phyloP scores from a whole-genome alignment of 2,888 invertebrate species.

The Parnassius mnemosyne region DNA sequence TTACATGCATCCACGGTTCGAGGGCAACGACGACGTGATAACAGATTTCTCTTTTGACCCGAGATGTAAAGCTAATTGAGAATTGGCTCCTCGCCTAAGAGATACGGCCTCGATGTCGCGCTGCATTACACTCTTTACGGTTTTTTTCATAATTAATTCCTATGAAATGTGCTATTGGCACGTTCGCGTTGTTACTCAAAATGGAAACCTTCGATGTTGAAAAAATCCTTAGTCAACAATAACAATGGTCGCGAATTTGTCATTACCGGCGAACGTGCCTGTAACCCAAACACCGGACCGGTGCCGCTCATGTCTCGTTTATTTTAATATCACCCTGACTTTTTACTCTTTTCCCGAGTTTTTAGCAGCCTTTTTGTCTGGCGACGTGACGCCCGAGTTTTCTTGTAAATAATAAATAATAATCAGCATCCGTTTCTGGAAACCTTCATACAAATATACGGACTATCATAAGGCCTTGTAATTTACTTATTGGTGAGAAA shows the following conservation, averaged over 20 bases:
- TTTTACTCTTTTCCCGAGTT: slow-evolving; percentile 60
- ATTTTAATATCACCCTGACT: slow-evolving; percentile 69
- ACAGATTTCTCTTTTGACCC: slow-evolving; percentile 74
- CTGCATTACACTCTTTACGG: slow-evolving; percentile 30
- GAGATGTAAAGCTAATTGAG: slow-evolving; percentile 61
- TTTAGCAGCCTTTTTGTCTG: slow-evolving; percentile 47
- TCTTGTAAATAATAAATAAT: slow-evolving; percentile 44
- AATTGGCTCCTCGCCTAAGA: slow-evolving; percentile 55
- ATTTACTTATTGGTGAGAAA: slow-evolving; percentile 32
- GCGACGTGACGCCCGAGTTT: slow-evolving; percentile 62
- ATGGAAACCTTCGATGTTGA: slow-evolving; percentile 63
- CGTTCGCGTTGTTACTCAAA: slow-evolving; percentile 66
- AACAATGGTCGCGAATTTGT: slow-evolving; percentile 72
- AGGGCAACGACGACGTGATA: slow-evolving; percentile 57
- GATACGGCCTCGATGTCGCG: slow-evolving; percentile 43
- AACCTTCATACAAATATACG: slow-evolving; percentile 38
- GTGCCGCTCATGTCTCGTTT: slow-evolving; percentile 57
- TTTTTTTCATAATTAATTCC: slow-evolving; percentile 65
- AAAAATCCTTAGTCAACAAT: slow-evolving; percentile 62
- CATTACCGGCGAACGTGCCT: slow-evolving; percentile 72
- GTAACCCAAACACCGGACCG: slow-evolving; percentile 56
- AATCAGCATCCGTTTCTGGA: slow-evolving; percentile 33
- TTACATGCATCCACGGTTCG: slow-evolving; percentile 76
- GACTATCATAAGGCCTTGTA: slow-evolving; percentile 53
- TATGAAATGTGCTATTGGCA: slow-evolving; percentile 66